Conservation (phyloP, 2,797 vertebrate genomes). For the Etheostoma nigrum region DNA sequence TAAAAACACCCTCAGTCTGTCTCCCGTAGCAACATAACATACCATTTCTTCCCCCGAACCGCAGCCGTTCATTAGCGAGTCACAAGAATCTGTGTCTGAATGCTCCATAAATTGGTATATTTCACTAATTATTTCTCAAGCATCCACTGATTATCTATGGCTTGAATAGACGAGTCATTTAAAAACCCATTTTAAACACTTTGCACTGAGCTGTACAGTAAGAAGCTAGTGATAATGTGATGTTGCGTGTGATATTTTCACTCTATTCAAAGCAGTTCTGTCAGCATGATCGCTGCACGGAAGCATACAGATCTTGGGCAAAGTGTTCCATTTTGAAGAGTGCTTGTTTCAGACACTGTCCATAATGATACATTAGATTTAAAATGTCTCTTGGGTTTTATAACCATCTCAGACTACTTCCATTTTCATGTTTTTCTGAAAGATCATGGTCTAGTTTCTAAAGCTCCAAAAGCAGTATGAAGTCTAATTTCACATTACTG, state of each 20-base stretch:
- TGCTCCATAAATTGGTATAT: slow-evolving; percentile 1
- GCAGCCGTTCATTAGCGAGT: slow-evolving; percentile 2
- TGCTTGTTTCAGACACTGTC: slow-evolving; percentile 67
- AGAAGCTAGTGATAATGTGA: slow-evolving; percentile 42
- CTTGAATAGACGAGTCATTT: slow-evolving; percentile 36
- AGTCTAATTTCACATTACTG: slow-evolving; percentile 33
- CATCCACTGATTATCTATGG: slow-evolving; percentile 34
- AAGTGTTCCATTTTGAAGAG: slow-evolving; percentile 69
- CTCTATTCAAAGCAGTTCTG: slow-evolving; percentile 43
- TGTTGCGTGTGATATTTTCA: slow-evolving; percentile 44
- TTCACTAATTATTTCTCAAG: slow-evolving; percentile 53
- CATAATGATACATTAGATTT: slow-evolving; percentile 66
- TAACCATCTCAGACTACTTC: slow-evolving; percentile 33
- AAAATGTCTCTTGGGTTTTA: slow-evolving; percentile 55
- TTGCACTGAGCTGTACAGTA: slow-evolving; percentile 21
- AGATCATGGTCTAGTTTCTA: slow-evolving; percentile 15
- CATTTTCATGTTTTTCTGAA: slow-evolving; percentile 17
- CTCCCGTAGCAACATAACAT: slow-evolving; percentile 10
- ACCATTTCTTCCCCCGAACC: neutral
- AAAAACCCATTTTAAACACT: slow-evolving; percentile 49
- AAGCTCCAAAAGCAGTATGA: slow-evolving; percentile 10
- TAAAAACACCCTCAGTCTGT: slow-evolving; percentile 1
- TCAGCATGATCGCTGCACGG: slow-evolving; percentile 29
- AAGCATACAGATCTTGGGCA: neutral
- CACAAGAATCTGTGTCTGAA: neutral